These are phyloP conservation scores for Magallana gigas DNA, from an alignment of 1,140 invertebrate species.

Conservation along the genomic window DNA sequence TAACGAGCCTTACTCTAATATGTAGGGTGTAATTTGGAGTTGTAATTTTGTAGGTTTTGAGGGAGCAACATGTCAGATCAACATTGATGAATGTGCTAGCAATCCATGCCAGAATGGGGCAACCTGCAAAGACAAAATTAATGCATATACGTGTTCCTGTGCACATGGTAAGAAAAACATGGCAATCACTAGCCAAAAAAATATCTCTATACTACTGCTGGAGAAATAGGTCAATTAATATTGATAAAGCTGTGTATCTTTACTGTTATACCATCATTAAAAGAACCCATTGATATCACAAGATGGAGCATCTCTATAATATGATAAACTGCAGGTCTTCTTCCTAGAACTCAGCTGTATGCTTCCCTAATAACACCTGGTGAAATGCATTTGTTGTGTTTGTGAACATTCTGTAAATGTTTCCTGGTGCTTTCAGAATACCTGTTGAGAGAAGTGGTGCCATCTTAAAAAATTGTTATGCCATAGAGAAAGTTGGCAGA, in stretches of 20 bases:
- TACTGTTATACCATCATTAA: not conserved
- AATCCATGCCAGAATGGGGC: slow-evolving; percentile 87
- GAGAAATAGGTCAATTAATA: not conserved
- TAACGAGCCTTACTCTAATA: not conserved
- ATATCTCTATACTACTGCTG: not conserved
- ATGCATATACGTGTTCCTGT: slow-evolving; percentile 85
- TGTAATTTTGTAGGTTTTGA: slow-evolving; percentile 57
- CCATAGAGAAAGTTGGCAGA: not conserved
- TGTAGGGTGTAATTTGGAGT: not conserved
- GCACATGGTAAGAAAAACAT: slow-evolving; percentile 6
- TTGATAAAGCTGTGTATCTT: not conserved
- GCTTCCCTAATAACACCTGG: not conserved
- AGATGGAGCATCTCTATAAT: not conserved
- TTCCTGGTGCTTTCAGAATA: slow-evolving; percentile 14
- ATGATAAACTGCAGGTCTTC: not conserved
- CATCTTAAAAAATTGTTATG: slow-evolving; percentile 4
- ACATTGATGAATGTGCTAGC: slow-evolving; percentile 79
- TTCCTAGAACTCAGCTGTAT: not conserved
- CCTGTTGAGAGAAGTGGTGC: slow-evolving; percentile 28
- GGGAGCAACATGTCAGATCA: slow-evolving; percentile 83
- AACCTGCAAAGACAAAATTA: slow-evolving; percentile 80
- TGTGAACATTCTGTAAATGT: slow-evolving; percentile 25
- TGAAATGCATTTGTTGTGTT: slow-evolving; percentile 9
- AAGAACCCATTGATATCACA: not conserved
- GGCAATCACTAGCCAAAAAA: not conserved